Base-by-base conservation (phyloP, 2,888 invertebrate genomes). In the Tinea trinotella region DNA sequence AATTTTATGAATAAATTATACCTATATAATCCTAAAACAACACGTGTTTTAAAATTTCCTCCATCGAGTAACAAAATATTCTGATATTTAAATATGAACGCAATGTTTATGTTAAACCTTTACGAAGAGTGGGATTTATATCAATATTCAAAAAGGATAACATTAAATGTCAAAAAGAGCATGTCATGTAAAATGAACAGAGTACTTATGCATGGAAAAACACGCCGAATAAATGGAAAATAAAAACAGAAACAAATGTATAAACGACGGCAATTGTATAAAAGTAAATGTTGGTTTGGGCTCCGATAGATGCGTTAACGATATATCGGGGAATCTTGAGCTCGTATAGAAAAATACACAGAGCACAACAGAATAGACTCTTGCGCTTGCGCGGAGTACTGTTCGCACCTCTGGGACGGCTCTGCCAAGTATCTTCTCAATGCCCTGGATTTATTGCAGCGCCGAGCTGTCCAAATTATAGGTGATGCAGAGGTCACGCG, bases 261-360 rank as follows among this genome's bases (percentile, higher is more conserved):
- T 46, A 46, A 46, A 46, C 7, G 5, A 2, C 46, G 18, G 19
- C 9, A 19, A 46, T 46, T 7, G 4, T 17, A 46, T 17, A 46
- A 17, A 40, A 40, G 40, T 40, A 19, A 46, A 46, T 46, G 46
- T 12, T 13, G 40, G 40, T 40, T 30, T 30, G n/a, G 5, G 40
- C 10, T 12, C 6, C 5, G 10, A 40, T 13, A 40, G 40, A 15
- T 40, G 13, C 40, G 40, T 40, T 40, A 40, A 40, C 40, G 40
- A 40, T 40, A 40, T 40, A 40, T 40, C 40, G 40, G n/a, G 40
- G 40, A 40, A 40, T 40, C 13, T 40, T 40, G 15, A 12, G n/a
- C 13, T 40, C 40, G 40, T 40, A 13, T 13, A 40, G 22, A 44
- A 44, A 40, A 54, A n/a, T n/a, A n/a, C n/a, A n/a, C n/a, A n/a